These are phyloP conservation scores for Lerema accius DNA, from an alignment of 1,140 invertebrate genomes.

Conservation along the genomic window DNA sequence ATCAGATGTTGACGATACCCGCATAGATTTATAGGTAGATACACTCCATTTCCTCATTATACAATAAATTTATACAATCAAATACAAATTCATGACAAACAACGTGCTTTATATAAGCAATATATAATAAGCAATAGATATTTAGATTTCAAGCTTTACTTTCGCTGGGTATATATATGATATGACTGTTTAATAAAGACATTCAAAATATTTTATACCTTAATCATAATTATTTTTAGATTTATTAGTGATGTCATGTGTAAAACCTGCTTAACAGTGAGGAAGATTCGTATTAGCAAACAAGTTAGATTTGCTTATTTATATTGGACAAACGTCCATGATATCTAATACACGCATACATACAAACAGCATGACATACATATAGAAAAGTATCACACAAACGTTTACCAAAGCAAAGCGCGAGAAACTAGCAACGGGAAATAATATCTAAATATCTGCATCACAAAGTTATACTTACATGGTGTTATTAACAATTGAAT, in stretches of 20 bases:
- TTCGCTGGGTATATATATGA: too few species aligned
- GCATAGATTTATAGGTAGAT: neutral
- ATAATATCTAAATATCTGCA: too few species aligned
- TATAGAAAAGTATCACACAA: neutral
- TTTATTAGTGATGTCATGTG: conserved; percentile 24
- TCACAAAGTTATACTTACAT: conserved; percentile 52
- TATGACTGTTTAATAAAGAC: neutral
- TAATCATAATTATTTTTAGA: conserved; percentile 21
- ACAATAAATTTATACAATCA: neutral
- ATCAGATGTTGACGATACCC: neutral
- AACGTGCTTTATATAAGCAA: too few species aligned
- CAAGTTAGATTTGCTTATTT: neutral
- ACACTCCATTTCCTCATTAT: neutral
- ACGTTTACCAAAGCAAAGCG: neutral
- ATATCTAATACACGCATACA: neutral
- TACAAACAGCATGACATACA: neutral
- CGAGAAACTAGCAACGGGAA: too few species aligned
- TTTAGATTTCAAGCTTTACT: too few species aligned
- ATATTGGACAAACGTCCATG: neutral
- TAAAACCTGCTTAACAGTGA: neutral
- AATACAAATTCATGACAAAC: too few species aligned
- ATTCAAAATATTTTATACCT: conserved; percentile 5
- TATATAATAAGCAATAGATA: too few species aligned
- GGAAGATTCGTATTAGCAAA: neutral
- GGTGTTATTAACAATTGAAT: conserved; percentile 22